Evolutionary conservation across 2,888 invertebrate genomes (phyloP).

Genomic region (Amorpha juglandis): DNA sequence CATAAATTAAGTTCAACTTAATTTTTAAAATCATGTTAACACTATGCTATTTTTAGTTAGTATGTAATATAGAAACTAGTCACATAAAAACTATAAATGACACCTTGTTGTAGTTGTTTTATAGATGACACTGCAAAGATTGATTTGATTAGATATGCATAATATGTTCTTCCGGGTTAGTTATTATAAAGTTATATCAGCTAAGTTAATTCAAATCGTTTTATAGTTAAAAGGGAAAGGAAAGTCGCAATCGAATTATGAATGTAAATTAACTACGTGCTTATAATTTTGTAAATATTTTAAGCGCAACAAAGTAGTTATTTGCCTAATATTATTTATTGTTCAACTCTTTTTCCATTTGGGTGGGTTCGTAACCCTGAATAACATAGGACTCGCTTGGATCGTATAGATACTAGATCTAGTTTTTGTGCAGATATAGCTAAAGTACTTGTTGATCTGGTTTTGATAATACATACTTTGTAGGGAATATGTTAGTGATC

Average conservation of each 20-base stretch:
- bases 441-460: slow-evolving; percentile 33
- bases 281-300: neutral
- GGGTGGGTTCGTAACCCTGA: slow-evolving; percentile 2
- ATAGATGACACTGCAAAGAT: neutral
- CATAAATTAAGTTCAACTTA: slow-evolving; percentile 43
- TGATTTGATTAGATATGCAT: slow-evolving; percentile 16
- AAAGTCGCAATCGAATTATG: neutral
- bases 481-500: slow-evolving; percentile 19
- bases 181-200: neutral
- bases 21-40: neutral
- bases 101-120: neutral
- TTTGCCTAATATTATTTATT: too few species aligned
- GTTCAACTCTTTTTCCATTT: neutral
- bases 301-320: too few species aligned
- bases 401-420: too few species aligned
- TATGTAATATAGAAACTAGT: too few species aligned
- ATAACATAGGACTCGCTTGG: slow-evolving; percentile 7
- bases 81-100: too few species aligned
- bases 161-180: neutral
- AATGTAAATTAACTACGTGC: neutral
- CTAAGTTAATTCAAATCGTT: neutral
- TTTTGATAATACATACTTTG: slow-evolving; percentile 32
- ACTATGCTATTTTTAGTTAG: too few species aligned
- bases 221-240: slow-evolving; percentile 10
- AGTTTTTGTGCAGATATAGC: slow-evolving; percentile 34